Evolutionary conservation across 1,140 invertebrate genomes (phyloP), one percentile per base, ranked within the genome.

Genomic region (Choristoneura fumiferana): DNA sequence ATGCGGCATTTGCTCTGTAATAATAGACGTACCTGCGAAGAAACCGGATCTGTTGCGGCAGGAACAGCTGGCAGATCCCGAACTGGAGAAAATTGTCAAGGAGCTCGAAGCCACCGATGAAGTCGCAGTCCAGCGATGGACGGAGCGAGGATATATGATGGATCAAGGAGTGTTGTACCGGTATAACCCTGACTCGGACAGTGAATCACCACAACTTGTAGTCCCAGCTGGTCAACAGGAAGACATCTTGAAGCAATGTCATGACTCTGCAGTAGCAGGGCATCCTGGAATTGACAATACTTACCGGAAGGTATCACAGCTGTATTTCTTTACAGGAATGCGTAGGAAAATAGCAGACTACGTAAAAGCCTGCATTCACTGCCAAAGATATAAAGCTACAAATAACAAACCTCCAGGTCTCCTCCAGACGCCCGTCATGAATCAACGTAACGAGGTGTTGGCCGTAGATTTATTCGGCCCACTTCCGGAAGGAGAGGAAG

Each of bases 1-100:
- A 34, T 34, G 33, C 9, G 33, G 4, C 4, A 34, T 34, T 34
- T 34, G 33, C 13, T 4, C 38, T 12, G 13, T 39, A 12, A 6
- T 4, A 33, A 33, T 66, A 38, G 14, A 54, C 54, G 4, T 52
- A 2, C 38, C 60, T n/a, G 13, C 37, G 52, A 54, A 14, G 29
- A 18, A 33, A 15, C n/a, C 58, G 5, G 29, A 8, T 9, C 54
- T 58, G 0, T 56, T 58, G 29, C 56, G 67, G 10, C 14, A 49
- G 33, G 49, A 54, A n/a, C 71, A 73, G 37, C 10, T 67, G 2
- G 29, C 29, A 5, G 63, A 73, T 36, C 34, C 45, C 3, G 49
- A 64, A 1, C 3, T 74, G 8, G 43, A 22, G 12, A 69, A 62
- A 14, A 72, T 74, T 1, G 60, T 72, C 0, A 15, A 64, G 1